Evolutionary conservation across 64 coral and sea anemone species (phyloP).

Genomic region (Cladopsammia gracilis): DNA sequence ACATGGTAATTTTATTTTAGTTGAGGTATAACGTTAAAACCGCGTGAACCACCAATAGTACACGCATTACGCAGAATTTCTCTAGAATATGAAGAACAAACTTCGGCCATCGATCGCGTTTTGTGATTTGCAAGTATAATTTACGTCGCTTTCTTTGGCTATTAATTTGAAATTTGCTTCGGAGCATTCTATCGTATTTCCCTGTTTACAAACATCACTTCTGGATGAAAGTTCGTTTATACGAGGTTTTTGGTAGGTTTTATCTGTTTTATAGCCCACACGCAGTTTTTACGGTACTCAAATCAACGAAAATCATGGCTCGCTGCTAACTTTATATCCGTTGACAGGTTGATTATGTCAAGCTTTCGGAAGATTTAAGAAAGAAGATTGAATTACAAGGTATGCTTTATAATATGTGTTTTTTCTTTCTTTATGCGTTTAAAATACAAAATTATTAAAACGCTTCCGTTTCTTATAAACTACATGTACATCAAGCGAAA

Average conservation of each 20-base stretch:
- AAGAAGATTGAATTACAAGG: constrained; percentile 76
- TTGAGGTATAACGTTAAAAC: no score
- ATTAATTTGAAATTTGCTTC: not conserved
- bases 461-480: no score
- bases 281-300: no score
- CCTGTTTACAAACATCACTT: not conserved
- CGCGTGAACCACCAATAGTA: no score
- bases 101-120: not conserved
- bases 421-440: not conserved
- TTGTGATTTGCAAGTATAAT: constrained; percentile 51
- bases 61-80: no score
- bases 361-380: constrained; percentile 87
- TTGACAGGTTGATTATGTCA: constrained; percentile 78
- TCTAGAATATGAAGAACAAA: not conserved
- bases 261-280: no score
- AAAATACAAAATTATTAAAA: no score
- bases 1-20: not conserved
- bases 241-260: no score
- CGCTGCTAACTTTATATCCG: not conserved
- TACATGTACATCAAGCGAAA: no score
- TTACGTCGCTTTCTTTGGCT: not conserved
- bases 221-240: no score
- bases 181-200: not conserved
- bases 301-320: no score
- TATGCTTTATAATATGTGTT: not conserved